Conservation (phyloP, 2,888 invertebrate species). For the Acanthosepion esculentum region DNA sequence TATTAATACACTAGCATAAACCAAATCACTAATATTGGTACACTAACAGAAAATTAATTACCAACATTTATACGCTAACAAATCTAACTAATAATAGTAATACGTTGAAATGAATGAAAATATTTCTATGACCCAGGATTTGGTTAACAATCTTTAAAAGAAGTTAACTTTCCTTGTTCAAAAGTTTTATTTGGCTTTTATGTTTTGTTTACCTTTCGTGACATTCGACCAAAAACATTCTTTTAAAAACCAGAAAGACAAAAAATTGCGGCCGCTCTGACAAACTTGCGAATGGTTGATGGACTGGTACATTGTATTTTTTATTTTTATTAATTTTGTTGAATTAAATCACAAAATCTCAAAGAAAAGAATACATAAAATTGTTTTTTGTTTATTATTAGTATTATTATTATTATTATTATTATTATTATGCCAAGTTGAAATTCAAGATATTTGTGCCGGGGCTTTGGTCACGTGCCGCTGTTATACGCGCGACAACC, state of each 20-base stretch:
- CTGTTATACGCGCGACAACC: background rate
- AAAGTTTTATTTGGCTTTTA: no score
- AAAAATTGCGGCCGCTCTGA: background rate
- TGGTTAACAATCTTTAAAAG: no score
- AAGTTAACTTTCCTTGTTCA: no score
- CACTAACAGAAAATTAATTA: no score
- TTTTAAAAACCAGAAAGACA: background rate
- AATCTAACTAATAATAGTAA: no score
- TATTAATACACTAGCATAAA: no score
- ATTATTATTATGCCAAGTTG: background rate
- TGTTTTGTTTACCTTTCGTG: background rate
- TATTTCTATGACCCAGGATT: no score
- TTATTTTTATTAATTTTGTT: background rate
- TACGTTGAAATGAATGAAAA: no score
- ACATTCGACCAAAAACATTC: background rate
- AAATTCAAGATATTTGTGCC: background rate
- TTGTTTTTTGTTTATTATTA: background rate
- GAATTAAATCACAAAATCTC: background rate
- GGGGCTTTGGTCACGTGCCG: background rate
- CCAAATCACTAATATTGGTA: no score
- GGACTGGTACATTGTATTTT: background rate
- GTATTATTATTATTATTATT: slow-evolving; percentile 18
- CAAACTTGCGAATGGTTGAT: background rate
- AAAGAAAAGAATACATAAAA: background rate
- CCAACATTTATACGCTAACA: no score